Evolutionary conservation across 2,113 vertebrate genomes (phyloP), one percentile per base, ranked within the genome.

Genomic region (Takifugu flavidus): DNA sequence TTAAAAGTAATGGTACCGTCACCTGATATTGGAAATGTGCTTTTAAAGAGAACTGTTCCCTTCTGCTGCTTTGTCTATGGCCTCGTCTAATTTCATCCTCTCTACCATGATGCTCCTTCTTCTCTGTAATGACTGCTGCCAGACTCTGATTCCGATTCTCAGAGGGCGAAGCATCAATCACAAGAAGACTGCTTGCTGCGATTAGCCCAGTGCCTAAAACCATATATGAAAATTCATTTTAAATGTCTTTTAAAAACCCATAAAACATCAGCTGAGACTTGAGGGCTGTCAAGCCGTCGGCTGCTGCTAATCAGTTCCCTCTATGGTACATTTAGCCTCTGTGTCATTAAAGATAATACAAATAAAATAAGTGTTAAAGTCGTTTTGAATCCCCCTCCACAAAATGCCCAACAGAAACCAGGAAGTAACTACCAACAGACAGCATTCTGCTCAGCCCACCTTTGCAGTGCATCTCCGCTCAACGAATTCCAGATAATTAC

Each of bases 401-500:
- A 53, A 78, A 72, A 73, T 46, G 2, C 1, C 3, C 5, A 57
- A 78, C 31, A 43, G 67, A 71, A 67, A 55, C 12, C 49, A 45
- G 58, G 2, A 39, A 39, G 34, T 39, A 8, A 11, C 34, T 39
- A 39, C 34, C 7, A 39, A 39, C 34, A 39, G 20, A 39, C 7
- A 39, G 34, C 5, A 39, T 10, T 39, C 34, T 39, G 34, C 34
- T 39, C 8, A 39, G 34, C 11, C 65, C 72, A 74, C 62, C 75
- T 74, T 77, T 64, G 75, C 68, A 66, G 79, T 77, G 77, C 77
- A 82, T 89, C 89, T 83, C 78, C 74, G 87, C 80, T 80, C 82
- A 90, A 88, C 87, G 88, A 84, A 89, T 91, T 86, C 86, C 76
- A 85, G 83, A 87, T 88, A 91, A 91, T 90, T 89, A 86, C 76